Base-by-base conservation (phyloP, 2,797 vertebrate species). In the Sebastes miniatus region DNA sequence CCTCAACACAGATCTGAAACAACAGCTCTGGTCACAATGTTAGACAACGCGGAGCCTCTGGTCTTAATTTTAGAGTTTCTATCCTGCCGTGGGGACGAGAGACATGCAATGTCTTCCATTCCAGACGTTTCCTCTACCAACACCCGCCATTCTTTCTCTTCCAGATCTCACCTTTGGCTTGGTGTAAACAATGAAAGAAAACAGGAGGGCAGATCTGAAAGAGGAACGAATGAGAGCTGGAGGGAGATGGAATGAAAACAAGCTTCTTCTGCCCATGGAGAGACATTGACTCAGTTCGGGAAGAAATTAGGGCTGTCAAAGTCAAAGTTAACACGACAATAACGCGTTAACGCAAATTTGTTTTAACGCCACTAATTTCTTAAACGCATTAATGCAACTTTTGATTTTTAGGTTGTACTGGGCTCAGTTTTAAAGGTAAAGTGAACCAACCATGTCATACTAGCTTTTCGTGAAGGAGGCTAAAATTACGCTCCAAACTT, bases 161-260 rank as follows among this genome's bases (percentile, higher is more conserved):
- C 63, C 76, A 81, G 39, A 77, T 84, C 83, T 74, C 22, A 62
- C 52, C 66, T 83, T 88, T 79, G 82, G 81, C 54, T 86, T 76
- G 74, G 16, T 64, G 82, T 87, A 83, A 88, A 89, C 79, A 71
- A 75, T 50, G 74, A 76, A 20, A 39, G 20, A 73, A 80, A 76
- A 75, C 5, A 52, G 22, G 24, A 61, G 69, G 65, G 11, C 14
- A 25, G 81, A 86, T 50, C 63, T 76, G 77, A 68, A 66, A 66
- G 72, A 81, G 80, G 73, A 85, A 69, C 7, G 24, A 78, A 50
- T 52, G 65, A 71, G 69, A 68, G 36, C 59, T 14, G 29, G 54
- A 70, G 71, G 47, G 3, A 14, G 25, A 50, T 34, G 63, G 43
- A 76, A 31, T 9, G 63, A 27, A 72, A 73, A 56, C 29, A 3